Conservation (phyloP, 2,797 vertebrate species). For the Harpagifer antarcticus region DNA sequence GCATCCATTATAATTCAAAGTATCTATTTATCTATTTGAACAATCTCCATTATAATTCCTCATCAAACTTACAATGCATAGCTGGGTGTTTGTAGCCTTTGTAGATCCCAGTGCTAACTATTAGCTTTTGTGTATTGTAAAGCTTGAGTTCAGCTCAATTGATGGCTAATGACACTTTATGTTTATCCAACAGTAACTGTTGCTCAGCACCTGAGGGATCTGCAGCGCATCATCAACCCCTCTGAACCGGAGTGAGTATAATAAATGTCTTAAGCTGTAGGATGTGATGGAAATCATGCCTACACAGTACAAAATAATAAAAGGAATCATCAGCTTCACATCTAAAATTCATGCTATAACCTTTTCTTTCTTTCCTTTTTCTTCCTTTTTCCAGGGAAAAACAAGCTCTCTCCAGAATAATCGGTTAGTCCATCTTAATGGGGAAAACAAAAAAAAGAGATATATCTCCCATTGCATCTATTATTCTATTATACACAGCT, state of each 20-base stretch:
- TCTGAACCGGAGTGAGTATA: constrained; percentile 67
- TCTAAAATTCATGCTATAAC: no score
- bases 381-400: constrained; percentile 58
- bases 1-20: not conserved
- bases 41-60: not conserved
- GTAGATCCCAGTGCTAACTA: not conserved
- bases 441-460: not conserved
- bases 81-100: constrained; percentile 1
- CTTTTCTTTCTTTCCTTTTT: constrained; percentile 19
- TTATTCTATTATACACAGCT: constrained; percentile 15
- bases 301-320: not conserved
- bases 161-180: not conserved
- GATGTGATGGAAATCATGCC: not conserved
- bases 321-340: not conserved
- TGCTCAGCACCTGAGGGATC: constrained; percentile 59
- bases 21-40: not conserved
- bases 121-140: not conserved
- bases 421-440: constrained; percentile 54
- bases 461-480: constrained; percentile 8
- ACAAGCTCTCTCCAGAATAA: constrained; percentile 59
- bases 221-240: constrained; percentile 67
- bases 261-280: not conserved
- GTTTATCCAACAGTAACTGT: constrained; percentile 42
- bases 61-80: not conserved
- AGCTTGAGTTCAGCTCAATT: not conserved